A percentile compares a stretch with the other conserved stretches of the same genome.
phyloP scores from a whole-genome alignment of 2,113 vertebrate genomes.

The Channa maculata region DNA sequence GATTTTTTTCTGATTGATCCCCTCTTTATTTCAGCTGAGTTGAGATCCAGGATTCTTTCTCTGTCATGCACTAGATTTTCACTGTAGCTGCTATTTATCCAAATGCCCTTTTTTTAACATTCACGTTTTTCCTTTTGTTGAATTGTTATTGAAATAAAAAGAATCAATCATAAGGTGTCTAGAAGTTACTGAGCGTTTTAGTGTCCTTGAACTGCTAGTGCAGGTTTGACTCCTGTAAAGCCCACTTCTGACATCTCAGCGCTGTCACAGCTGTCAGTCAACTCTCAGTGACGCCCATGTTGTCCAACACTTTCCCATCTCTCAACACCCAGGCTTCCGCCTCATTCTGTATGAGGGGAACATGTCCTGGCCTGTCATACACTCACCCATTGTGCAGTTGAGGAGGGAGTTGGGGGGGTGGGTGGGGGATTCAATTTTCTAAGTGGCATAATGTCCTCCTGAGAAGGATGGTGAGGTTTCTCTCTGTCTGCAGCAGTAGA shows the following conservation, averaged over 20 bases:
- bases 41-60: conserved; percentile 29
- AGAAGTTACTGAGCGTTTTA: conserved; percentile 20
- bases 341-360: conserved; percentile 53
- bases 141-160: not conserved
- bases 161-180: not conserved
- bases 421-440: conserved; percentile 64
- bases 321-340: conserved; percentile 55
- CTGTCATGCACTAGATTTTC: not conserved
- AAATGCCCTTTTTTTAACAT: conserved; percentile 15
- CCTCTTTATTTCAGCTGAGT: conserved; percentile 46
- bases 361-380: conserved; percentile 72
- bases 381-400: conserved; percentile 54
- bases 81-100: conserved; percentile 20
- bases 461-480: conserved; percentile 64
- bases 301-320: conserved; percentile 62
- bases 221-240: conserved; percentile 44
- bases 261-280: conserved; percentile 75
- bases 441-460: conserved; percentile 61
- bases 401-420: conserved; percentile 13
- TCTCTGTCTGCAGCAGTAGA: conserved; percentile 51
- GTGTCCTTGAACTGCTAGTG: conserved; percentile 70
- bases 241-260: conserved; percentile 65
- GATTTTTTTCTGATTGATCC: conserved; percentile 62
- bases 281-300: conserved; percentile 53
- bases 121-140: not conserved